Percentiles rank a stretch among this genome's conserved stretches.
Evolutionary conservation across 2,113 vertebrate species (phyloP).

Genomic region (Desmodus rotundus): DNA sequence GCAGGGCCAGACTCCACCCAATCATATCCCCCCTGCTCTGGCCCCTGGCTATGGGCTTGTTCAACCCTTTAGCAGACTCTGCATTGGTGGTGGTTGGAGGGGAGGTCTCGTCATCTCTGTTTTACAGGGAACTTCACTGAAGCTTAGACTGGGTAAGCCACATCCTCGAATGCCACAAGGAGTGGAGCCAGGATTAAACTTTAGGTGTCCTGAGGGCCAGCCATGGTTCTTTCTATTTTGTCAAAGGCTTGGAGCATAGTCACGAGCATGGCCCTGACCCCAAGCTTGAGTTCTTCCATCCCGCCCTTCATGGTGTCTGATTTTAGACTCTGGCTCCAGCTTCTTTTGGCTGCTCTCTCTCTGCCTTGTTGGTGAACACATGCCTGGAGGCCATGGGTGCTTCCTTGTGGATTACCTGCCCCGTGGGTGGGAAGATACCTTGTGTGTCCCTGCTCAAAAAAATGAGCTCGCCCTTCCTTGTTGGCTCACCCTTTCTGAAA

Average conservation of each 20-base stretch:
- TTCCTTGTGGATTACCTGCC: neutral
- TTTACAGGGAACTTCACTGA: neutral
- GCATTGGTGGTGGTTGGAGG: neutral
- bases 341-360: neutral
- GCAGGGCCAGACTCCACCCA: neutral
- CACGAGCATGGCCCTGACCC: neutral
- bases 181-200: neutral
- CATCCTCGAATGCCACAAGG: neutral
- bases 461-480: neutral
- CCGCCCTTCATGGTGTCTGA: neutral
- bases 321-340: neutral
- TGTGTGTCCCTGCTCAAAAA: neutral
- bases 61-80: neutral
- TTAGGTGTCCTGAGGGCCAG: neutral
- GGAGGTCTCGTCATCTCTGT: neutral
- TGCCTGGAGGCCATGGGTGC: neutral
- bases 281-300: neutral
- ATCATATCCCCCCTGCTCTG: neutral
- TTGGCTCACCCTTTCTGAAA: neutral
- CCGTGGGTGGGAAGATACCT: neutral
- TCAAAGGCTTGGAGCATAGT: neutral
- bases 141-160: neutral
- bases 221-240: neutral
- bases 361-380: neutral
- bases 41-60: neutral